Evolutionary conservation across 1,140 invertebrate species (phyloP).

Genomic region (Choristoneura fumiferana): DNA sequence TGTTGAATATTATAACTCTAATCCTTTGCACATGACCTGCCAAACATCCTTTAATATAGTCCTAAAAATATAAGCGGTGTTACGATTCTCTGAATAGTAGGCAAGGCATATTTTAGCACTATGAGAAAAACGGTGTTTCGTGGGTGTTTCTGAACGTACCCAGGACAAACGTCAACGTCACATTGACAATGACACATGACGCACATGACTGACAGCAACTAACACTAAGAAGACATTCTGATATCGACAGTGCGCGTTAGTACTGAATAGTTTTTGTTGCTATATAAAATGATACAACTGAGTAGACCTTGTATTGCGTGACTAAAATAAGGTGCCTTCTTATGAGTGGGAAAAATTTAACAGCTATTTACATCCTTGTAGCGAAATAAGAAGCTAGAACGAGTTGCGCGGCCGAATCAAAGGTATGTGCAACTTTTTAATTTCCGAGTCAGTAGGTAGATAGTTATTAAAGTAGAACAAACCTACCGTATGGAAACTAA

Average conservation of each 20-base stretch:
- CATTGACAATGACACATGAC: background rate
- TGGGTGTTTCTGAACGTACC: no score
- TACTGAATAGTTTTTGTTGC: background rate
- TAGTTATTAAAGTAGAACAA: no score
- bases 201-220: background rate
- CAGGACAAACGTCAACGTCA: background rate
- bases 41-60: no score
- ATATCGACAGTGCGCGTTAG: background rate
- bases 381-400: background rate
- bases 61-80: no score
- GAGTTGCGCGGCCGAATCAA: background rate
- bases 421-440: background rate
- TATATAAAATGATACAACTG: constrained; percentile 5
- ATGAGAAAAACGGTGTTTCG: no score
- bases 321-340: constrained; percentile 1
- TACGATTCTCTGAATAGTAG: no score
- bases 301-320: constrained; percentile 5
- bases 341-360: background rate
- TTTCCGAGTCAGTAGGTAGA: no score
- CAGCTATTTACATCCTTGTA: constrained; percentile 7
- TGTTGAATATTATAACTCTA: no score
- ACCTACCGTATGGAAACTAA: no score
- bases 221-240: background rate
- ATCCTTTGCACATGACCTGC: no score
- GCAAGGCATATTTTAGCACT: no score